Evolutionary conservation across 2,888 invertebrate genomes (phyloP), one percentile per base, ranked within the genome.

Genomic region (Drosophila maculinotata): DNA sequence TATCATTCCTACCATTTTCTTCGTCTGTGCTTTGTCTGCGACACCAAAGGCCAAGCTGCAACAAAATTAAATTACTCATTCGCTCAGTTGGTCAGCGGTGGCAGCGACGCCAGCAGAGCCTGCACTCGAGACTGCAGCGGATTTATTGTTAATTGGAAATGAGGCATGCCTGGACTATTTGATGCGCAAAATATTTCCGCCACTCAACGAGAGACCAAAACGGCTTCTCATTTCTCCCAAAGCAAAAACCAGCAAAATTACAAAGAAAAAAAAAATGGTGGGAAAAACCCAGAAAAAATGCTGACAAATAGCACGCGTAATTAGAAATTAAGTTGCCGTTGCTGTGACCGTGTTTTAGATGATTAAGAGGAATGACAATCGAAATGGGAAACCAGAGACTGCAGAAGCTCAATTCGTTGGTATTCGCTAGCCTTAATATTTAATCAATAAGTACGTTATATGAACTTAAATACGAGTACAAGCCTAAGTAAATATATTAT

Each of bases 41-140:
- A 74, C 74, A 67, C 67, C 81, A 81, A 78, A 80, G 80, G 67
- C 78, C 80, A 83, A 76, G 81, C 69, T 83, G 84, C 73, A 81
- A 76, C 78, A 81, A 81, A 82, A 82, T 83, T 85, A 83, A 83
- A 83, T 83, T 87, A 83, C 82, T 83, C 82, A 83, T 87, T 85
- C 88, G 82, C 86, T 69, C 82, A 82, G 81, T 82, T 87, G 87
- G 87, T 66, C 73, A 80, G 67, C 71, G 35, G 36, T 41, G 45
- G 17, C 38, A 58, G 41, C 66, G 42, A 7, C 33, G 17, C 9
- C 65, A 12, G 31, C 44, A 30, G 26, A 36, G 57, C 30, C 53
- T 66, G 63, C 51, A 75, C 69, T 77, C 47, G 65, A 78, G 78
- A 68, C 80, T 86, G 77, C 80, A 83, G 68, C 75, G 87, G 81